A percentile compares a stretch with the other conserved stretches of the same genome.
phyloP scores from a whole-genome alignment of 2,113 vertebrate genomes.

The Crotalus tigris region DNA sequence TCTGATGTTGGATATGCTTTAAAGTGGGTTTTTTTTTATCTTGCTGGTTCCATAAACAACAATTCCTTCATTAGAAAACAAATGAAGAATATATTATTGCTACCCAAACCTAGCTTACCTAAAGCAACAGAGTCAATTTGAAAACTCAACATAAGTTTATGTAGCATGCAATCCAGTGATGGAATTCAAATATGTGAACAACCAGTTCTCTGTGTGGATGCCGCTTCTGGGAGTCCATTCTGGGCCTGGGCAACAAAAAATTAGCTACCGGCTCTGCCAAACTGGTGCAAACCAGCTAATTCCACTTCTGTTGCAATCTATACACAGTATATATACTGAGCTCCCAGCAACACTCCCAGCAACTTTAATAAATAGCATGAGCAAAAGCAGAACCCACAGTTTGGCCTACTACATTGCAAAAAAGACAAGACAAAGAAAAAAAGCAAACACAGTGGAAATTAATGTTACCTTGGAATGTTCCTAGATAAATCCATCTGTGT shows the following conservation, averaged over 20 bases:
- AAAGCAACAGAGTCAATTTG: background rate
- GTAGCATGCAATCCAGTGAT: background rate
- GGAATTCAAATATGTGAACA: too few relatives aligned
- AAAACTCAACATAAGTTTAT: background rate
- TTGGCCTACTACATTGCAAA: background rate
- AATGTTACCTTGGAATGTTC: background rate
- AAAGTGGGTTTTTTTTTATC: background rate
- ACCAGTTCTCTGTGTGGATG: too few relatives aligned
- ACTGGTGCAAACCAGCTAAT: too few relatives aligned
- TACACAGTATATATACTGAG: background rate
- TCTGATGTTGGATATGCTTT: background rate
- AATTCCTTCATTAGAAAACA: background rate
- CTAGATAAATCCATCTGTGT: background rate
- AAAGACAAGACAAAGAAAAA: background rate
- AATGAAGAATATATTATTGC: background rate
- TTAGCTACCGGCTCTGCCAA: too few relatives aligned
- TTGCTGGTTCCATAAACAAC: background rate
- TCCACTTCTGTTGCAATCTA: background rate
- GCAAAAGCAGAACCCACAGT: background rate
- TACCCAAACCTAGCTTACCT: background rate
- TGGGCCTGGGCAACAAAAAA: too few relatives aligned
- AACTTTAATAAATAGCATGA: background rate
- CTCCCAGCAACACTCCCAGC: background rate
- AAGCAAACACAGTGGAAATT: background rate
- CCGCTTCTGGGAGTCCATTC: too few relatives aligned